Evolutionary conservation across 2,113 vertebrate species (phyloP).

Genomic region (Tenrec ecaudatus): DNA sequence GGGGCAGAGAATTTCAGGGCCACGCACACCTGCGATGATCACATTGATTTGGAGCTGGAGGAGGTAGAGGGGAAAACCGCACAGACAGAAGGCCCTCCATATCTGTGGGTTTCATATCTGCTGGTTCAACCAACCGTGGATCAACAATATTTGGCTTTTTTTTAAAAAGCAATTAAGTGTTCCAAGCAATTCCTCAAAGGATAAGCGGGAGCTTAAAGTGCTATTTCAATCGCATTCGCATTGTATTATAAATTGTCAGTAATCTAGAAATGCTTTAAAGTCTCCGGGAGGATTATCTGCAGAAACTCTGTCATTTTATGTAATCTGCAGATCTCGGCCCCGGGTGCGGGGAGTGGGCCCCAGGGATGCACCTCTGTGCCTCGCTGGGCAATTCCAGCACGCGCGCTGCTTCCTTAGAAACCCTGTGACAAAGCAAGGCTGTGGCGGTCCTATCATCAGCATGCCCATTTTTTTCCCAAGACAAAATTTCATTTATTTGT

Average conservation of each 20-base stretch:
- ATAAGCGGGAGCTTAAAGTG: too few species aligned
- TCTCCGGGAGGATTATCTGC: background rate
- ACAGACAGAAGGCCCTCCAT: background rate
- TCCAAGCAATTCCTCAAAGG: too few species aligned
- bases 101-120: too few species aligned
- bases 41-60: background rate
- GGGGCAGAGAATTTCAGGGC: background rate
- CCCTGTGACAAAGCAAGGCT: background rate
- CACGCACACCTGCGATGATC: background rate
- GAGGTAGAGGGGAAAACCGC: background rate
- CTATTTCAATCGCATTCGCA: too few species aligned
- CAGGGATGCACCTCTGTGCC: background rate
- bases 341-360: too few species aligned
- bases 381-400: background rate
- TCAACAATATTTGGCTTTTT: too few species aligned
- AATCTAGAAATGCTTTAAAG: background rate
- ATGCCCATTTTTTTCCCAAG: background rate
- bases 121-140: too few species aligned
- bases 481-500: too few species aligned
- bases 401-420: background rate
- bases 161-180: too few species aligned
- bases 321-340: background rate
- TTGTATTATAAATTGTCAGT: background rate
- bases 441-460: rapidly evolving
- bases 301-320: background rate